Evolutionary conservation across 1,140 invertebrate species (phyloP).

Genomic region (Nomia melanderi): DNA sequence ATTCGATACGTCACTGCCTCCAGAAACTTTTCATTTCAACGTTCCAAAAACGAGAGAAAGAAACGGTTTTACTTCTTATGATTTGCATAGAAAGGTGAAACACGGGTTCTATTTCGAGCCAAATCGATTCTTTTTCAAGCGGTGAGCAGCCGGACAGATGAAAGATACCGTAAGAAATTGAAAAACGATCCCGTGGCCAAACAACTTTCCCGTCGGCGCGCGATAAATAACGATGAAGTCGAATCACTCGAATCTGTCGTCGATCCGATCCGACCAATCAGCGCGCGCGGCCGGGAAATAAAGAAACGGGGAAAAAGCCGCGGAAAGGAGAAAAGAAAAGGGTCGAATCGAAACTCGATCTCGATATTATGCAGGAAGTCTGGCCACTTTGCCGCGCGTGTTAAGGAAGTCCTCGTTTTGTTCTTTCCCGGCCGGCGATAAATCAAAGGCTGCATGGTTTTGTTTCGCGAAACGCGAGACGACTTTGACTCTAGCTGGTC

Average conservation of each 20-base stretch:
- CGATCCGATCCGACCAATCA: constrained; percentile 52
- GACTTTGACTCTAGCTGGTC: constrained; percentile 11
- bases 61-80: too few species aligned
- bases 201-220: background rate
- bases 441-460: constrained; percentile 20
- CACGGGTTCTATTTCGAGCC: too few species aligned
- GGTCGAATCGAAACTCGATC: constrained; percentile 68
- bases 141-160: too few species aligned
- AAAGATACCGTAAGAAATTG: background rate
- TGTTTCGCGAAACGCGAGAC: constrained; percentile 25
- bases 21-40: too few species aligned
- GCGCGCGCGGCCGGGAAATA: constrained; percentile 39
- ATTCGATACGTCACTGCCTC: too few species aligned
- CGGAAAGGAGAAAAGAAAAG: constrained; percentile 19
- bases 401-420: constrained; percentile 61
- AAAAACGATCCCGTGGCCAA: background rate
- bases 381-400: constrained; percentile 28
- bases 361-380: constrained; percentile 66
- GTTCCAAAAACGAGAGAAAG: too few species aligned
- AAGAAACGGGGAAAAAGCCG: background rate
- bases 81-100: too few species aligned
- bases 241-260: background rate
- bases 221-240: constrained; percentile 16
- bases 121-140: too few species aligned
- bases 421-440: constrained; percentile 7